Conservation (phyloP, 2,888 invertebrate species). For the Cinara cedri region DNA sequence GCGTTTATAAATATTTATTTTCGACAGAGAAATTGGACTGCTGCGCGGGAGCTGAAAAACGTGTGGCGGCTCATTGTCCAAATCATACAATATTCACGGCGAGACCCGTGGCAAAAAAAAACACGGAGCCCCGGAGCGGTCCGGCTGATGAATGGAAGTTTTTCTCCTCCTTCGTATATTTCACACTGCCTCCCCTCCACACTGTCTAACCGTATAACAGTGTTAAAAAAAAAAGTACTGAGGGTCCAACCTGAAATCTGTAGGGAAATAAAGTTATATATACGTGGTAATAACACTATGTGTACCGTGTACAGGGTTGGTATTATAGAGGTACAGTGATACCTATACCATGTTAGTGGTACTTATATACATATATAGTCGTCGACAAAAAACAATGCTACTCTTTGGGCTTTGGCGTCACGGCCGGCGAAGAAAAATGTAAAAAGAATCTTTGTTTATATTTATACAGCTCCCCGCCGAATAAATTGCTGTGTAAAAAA, state of each 20-base stretch:
- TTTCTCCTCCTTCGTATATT: background rate
- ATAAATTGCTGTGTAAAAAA: background rate
- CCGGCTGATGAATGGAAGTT: slow-evolving; percentile 44
- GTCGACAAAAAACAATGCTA: background rate
- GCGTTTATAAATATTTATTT: slow-evolving; percentile 42
- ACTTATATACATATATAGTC: background rate
- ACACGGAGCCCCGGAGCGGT: slow-evolving; percentile 13
- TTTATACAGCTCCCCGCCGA: too few species aligned
- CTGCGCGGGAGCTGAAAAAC: background rate
- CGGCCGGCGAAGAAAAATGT: slow-evolving; percentile 4
- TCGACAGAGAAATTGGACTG: slow-evolving; percentile 14
- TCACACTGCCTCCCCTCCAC: background rate
- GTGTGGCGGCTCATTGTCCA: slow-evolving; percentile 34
- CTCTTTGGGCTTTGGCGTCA: slow-evolving; percentile 10
- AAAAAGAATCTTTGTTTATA: background rate
- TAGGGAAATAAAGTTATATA: slow-evolving; percentile 48
- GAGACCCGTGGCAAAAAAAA: background rate
- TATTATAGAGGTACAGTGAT: too few species aligned
- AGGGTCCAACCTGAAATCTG: slow-evolving; percentile 21
- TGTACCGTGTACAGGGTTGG: too few species aligned
- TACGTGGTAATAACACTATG: slow-evolving; percentile 10
- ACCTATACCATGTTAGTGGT: background rate
- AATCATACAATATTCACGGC: slow-evolving; percentile 46
- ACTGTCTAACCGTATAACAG: background rate
- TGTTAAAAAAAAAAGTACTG: background rate